phyloP scores from a whole-genome alignment of 1,140 invertebrate genomes.

The Yoshiicerus persimilis region DNA sequence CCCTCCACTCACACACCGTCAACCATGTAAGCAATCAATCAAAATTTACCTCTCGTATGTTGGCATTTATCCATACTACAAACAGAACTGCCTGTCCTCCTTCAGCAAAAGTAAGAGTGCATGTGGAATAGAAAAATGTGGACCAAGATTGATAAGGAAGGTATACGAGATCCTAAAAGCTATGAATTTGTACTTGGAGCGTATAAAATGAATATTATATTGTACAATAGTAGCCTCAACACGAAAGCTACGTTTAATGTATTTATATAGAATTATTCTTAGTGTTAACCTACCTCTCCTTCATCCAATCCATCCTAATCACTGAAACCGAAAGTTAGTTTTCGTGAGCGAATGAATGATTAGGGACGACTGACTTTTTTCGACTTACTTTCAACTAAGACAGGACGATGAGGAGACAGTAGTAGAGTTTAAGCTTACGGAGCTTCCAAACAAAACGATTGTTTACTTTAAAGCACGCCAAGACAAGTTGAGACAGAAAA shows the following conservation, averaged over 20 bases:
- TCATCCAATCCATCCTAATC: background rate
- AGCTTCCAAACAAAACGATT: background rate
- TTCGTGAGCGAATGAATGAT: background rate
- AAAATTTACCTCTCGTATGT: background rate
- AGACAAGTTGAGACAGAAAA: background rate
- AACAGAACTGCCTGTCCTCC: background rate
- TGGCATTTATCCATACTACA: background rate
- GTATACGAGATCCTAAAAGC: too few species aligned
- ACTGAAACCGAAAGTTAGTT: background rate
- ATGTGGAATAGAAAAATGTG: background rate
- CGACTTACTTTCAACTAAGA: background rate
- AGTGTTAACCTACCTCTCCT: background rate
- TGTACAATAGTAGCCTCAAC: background rate
- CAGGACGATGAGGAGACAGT: background rate
- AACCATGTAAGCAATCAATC: slow-evolving; percentile 13
- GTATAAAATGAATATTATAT: background rate
- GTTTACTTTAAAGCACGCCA: background rate
- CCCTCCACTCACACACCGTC: slow-evolving; percentile 9
- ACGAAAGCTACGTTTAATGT: background rate
- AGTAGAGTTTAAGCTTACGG: background rate
- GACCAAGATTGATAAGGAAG: background rate
- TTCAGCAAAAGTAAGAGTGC: background rate
- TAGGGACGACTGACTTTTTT: background rate
- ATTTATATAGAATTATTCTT: background rate
- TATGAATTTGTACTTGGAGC: background rate